Evolutionary conservation across 2,888 invertebrate genomes (phyloP), one percentile per base, ranked within the genome.

Genomic region (Dichetophora obliterata): DNA sequence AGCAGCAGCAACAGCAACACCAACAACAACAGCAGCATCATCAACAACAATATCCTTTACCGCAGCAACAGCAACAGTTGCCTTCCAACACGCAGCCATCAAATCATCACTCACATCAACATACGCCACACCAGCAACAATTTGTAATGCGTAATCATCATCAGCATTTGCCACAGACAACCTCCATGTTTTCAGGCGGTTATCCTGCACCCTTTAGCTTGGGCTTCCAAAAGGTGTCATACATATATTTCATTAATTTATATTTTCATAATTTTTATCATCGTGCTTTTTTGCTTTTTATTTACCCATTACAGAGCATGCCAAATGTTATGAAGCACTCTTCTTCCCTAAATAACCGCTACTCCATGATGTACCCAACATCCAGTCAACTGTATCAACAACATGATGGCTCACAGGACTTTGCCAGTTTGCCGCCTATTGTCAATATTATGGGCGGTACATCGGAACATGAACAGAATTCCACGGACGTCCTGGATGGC

Each of bases 371-470:
- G 80, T 87, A 84, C 65, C 74, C 74, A 34, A 37, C 74, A 8
- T 19, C 76, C 43, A 83, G 84, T 8, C 79, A 84, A 76, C 79
- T 80, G 74, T 82, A 83, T 71, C 80, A 79, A 50, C 84, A 84
- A 76, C 84, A 85, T 69, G 88, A 88, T 79, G 85, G 84, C 31
- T 84, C 84, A n/a, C 87, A 88, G 80, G 92, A 92, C 81, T 92
- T 91, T 83, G 91, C 94, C 66, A 95, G 95, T 86, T 87, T 95
- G 78, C 95, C 95, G 34, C 93, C 94, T 0, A 92, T 92, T 76
- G 93, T 93, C 66, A 92, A 93, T 79, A 85, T 89, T 77, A 80
- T 87, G 80, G 86, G 85, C 19, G 79, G 79, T 24, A 78, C 77
- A 48, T 80, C 84, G 1, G 88, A 88, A 71, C 83, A 85, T 59